phyloP scores from a whole-genome alignment of 2,113 vertebrate genomes.

The Ailuropoda melanoleuca region DNA sequence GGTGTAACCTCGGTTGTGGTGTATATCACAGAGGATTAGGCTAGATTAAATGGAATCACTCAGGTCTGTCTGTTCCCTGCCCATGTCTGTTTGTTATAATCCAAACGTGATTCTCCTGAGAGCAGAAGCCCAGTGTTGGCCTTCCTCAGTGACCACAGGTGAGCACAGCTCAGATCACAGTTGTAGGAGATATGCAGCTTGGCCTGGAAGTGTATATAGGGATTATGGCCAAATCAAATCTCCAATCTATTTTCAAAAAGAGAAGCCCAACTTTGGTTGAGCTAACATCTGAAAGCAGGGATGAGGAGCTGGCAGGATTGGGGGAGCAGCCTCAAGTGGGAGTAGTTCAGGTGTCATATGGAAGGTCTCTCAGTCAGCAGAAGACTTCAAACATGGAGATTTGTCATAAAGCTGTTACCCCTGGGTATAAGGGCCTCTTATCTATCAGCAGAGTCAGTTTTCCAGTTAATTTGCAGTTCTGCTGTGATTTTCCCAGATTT shows the following conservation, averaged over 20 bases:
- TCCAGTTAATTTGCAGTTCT: not conserved
- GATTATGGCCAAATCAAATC: not conserved
- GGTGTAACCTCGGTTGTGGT: not conserved
- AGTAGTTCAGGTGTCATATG: not conserved
- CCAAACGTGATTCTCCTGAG: not conserved
- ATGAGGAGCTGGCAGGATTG: not conserved
- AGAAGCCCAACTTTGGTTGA: not conserved
- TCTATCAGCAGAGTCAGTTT: not conserved
- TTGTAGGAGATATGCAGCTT: not conserved
- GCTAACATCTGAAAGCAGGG: not conserved
- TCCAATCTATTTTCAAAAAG: not conserved
- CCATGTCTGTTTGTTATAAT: not conserved
- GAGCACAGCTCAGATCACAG: not conserved
- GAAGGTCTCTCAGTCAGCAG: too few species aligned
- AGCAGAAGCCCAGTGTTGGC: not conserved
- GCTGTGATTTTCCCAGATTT: not conserved
- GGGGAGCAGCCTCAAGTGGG: not conserved
- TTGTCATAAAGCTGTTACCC: not conserved
- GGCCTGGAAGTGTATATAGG: not conserved
- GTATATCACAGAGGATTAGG: not conserved
- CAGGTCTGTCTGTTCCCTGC: not conserved
- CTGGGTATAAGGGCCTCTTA: not conserved
- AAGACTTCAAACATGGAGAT: not conserved
- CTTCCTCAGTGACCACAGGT: not conserved
- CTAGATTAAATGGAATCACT: not conserved